phyloP scores from a whole-genome alignment of 2,888 invertebrate genomes.

The Parnassius mnemosyne region DNA sequence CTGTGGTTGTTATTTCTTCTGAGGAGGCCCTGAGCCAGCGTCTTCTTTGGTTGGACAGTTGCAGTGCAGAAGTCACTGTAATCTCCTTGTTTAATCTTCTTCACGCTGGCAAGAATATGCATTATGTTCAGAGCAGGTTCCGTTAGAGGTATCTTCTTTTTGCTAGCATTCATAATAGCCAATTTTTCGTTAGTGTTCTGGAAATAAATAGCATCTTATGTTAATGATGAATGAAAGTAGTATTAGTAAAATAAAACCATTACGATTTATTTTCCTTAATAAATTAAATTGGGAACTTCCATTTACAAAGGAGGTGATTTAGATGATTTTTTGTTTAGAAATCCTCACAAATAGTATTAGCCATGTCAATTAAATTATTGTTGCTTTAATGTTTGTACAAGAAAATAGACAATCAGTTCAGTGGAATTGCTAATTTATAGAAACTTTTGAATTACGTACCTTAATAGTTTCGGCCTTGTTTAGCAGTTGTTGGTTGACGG shows the following conservation, averaged over 20 bases:
- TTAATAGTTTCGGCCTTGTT: slow-evolving; percentile 71
- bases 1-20: slow-evolving; percentile 57
- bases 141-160: slow-evolving; percentile 70
- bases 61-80: slow-evolving; percentile 76
- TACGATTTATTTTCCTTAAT: too few relatives aligned
- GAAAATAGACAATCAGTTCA: too few relatives aligned
- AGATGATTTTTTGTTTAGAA: too few relatives aligned
- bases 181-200: slow-evolving; percentile 71
- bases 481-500: slow-evolving; percentile 72
- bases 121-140: slow-evolving; percentile 82
- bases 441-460: slow-evolving; percentile 38
- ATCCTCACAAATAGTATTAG: too few relatives aligned
- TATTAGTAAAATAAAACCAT: too few relatives aligned
- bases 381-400: too few relatives aligned
- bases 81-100: slow-evolving; percentile 78
- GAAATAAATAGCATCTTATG: slow-evolving; percentile 1
- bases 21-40: slow-evolving; percentile 70
- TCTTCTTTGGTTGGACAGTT: slow-evolving; percentile 57
- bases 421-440: too few relatives aligned
- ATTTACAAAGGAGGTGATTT: too few relatives aligned
- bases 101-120: slow-evolving; percentile 79
- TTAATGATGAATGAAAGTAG: neutral
- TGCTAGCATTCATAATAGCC: slow-evolving; percentile 64
- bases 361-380: too few relatives aligned
- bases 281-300: too few relatives aligned